phyloP scores from a whole-genome alignment of 2,888 invertebrate genomes.

The Helobdella robusta region DNA sequence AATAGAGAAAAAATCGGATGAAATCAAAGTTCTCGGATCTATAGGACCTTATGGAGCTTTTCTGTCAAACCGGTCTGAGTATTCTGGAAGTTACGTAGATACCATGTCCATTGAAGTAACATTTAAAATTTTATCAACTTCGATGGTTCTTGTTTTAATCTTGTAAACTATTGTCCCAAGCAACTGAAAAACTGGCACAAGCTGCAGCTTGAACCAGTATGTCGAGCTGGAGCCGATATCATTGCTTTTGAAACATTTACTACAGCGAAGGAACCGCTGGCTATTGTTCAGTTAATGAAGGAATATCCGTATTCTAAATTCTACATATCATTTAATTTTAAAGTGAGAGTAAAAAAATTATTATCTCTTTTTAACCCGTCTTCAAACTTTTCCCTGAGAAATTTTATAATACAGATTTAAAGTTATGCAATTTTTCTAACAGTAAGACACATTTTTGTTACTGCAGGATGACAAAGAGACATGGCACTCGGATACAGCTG shows the following conservation, averaged over 20 bases:
- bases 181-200: constrained; percentile 72
- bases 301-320: constrained; percentile 42
- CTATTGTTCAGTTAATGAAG: constrained; percentile 68
- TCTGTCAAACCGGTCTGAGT: constrained; percentile 82
- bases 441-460: constrained; percentile 36
- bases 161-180: constrained; percentile 19
- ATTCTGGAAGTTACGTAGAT: constrained; percentile 62
- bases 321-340: constrained; percentile 80
- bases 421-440: too few relatives aligned
- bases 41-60: constrained; percentile 87
- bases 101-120: constrained; percentile 37
- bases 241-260: constrained; percentile 87
- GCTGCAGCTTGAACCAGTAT: constrained; percentile 66
- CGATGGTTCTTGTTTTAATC: background rate
- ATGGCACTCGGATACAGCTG: constrained; percentile 71
- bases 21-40: constrained; percentile 63
- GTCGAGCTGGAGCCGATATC: constrained; percentile 72
- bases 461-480: constrained; percentile 58
- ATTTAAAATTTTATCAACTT: background rate
- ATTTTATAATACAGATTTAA: too few relatives aligned
- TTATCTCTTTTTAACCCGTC: too few relatives aligned
- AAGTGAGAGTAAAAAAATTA: constrained; percentile 58
- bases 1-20: constrained; percentile 9
- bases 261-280: constrained; percentile 70
- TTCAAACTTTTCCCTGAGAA: too few relatives aligned